phyloP scores from a whole-genome alignment of 1,140 invertebrate species.

The Zeugodacus cucurbitae region DNA sequence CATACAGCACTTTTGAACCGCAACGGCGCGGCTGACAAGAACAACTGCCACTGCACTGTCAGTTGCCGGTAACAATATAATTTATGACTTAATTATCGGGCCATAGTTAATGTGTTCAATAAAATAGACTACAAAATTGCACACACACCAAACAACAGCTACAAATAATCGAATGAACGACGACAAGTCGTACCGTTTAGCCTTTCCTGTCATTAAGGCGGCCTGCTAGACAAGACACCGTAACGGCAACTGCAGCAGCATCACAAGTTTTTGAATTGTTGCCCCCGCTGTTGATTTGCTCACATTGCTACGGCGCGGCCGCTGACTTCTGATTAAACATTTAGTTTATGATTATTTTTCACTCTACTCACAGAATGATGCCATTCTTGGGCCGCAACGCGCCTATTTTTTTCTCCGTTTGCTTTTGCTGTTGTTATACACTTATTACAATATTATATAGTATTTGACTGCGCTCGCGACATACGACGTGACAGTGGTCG shows the following conservation, averaged over 20 bases:
- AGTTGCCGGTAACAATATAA: constrained; percentile 58
- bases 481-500: constrained; percentile 46
- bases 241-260: constrained; percentile 4
- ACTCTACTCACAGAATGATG: not conserved
- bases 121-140: constrained; percentile 66
- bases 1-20: not conserved
- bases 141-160: constrained; percentile 46
- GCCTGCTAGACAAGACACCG: not conserved
- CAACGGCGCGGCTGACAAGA: not conserved
- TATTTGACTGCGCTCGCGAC: constrained; percentile 60
- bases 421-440: constrained; percentile 6
- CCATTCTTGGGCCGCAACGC: not conserved
- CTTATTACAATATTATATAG: constrained; percentile 37
- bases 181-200: constrained; percentile 37
- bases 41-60: not conserved
- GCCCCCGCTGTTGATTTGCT: not conserved
- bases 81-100: constrained; percentile 67
- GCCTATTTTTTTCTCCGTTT: not conserved
- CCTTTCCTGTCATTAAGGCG: constrained; percentile 31
- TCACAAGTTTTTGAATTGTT: not conserved
- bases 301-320: too few species aligned
- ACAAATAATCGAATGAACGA: constrained; percentile 25
- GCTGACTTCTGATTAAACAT: constrained; percentile 34
- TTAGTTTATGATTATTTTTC: constrained; percentile 24
- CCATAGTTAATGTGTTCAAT: constrained; percentile 67